Conservation (phyloP, 2,797 vertebrate genomes). For the Coendou prehensilis region DNA sequence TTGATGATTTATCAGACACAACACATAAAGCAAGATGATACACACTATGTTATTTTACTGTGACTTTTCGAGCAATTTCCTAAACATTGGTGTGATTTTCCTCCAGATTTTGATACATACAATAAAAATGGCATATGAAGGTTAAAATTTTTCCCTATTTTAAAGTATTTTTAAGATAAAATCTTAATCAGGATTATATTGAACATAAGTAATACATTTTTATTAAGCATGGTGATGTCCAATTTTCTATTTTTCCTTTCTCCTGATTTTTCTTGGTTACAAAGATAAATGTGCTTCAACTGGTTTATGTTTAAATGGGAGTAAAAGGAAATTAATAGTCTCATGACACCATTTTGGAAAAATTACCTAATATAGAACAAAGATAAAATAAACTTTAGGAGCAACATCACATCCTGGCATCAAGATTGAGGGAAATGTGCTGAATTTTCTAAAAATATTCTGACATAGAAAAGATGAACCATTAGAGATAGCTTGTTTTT, state of each 20-base stretch:
- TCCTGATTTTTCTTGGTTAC: neutral
- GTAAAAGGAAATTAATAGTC: slow-evolving; percentile 11
- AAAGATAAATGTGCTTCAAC: neutral
- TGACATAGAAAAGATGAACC: slow-evolving; percentile 17
- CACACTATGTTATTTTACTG: neutral
- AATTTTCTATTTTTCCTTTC: neutral
- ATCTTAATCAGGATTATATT: slow-evolving; percentile 15
- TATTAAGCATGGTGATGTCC: neutral
- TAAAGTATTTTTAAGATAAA: slow-evolving; percentile 45
- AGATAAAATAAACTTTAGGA: neutral
- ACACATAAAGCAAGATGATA: slow-evolving; percentile 18
- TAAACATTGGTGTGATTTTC: neutral
- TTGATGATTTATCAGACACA: slow-evolving; percentile 10
- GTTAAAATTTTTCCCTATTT: slow-evolving; percentile 10
- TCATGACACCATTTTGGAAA: slow-evolving; percentile 24
- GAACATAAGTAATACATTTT: slow-evolving; percentile 1
- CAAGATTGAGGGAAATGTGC: slow-evolving; percentile 4
- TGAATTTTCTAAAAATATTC: slow-evolving; percentile 49
- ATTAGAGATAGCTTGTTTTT: neutral
- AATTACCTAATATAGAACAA: slow-evolving; percentile 4
- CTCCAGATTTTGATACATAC: neutral
- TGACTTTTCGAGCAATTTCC: slow-evolving; percentile 13
- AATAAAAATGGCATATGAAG: neutral
- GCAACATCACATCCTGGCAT: neutral
- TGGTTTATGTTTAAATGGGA: neutral